These are phyloP conservation scores for Lonchura striata DNA, from an alignment of 2,113 vertebrate species.

Conservation along the genomic window DNA sequence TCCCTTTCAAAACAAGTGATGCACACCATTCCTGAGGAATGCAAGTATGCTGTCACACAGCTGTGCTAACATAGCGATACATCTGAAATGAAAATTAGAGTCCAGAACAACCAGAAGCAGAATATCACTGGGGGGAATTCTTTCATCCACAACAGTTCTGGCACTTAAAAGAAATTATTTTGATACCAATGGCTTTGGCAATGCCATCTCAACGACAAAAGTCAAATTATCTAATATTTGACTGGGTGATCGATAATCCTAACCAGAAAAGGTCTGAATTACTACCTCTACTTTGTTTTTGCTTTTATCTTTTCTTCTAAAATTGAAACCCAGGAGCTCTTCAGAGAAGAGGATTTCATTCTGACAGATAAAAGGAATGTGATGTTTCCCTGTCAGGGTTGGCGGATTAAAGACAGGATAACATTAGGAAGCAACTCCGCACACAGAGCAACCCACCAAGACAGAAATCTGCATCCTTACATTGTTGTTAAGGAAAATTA, in stretches of 20 bases:
- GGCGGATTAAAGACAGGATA: background rate
- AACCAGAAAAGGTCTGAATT: background rate
- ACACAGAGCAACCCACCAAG: background rate
- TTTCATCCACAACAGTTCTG: background rate
- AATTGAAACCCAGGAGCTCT: slow-evolving; percentile 21
- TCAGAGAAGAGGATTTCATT: slow-evolving; percentile 21
- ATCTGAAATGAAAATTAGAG: background rate
- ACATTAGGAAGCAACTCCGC: background rate
- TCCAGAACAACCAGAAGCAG: background rate
- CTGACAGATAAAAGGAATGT: slow-evolving; percentile 27
- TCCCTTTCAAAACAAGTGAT: background rate
- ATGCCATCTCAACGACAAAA: background rate
- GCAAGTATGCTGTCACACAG: background rate
- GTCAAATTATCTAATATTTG: background rate
- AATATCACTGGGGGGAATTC: background rate
- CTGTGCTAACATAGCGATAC: background rate
- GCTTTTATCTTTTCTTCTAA: slow-evolving; percentile 48
- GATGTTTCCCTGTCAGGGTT: background rate
- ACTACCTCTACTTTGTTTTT: background rate
- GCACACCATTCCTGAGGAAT: background rate
- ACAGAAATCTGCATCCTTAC: background rate
- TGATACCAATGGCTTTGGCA: background rate
- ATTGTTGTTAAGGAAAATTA: background rate
- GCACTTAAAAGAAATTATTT: background rate
- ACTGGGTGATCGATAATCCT: background rate